Base-by-base conservation (phyloP, 2,888 invertebrate genomes). In the Ochlodes sylvanus region DNA sequence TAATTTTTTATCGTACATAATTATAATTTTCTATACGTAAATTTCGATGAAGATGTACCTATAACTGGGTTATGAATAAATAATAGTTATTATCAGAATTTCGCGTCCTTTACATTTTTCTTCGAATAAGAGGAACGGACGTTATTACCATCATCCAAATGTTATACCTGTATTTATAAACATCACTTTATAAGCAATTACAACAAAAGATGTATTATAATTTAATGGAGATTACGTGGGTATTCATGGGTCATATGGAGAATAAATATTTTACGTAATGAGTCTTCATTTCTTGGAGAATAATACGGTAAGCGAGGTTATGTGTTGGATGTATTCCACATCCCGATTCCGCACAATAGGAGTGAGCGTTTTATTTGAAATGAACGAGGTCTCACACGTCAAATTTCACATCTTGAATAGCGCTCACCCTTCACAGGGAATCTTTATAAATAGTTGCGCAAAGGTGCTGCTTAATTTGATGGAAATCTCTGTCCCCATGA, bases 391-490 rank as follows among this genome's bases (percentile, higher is more conserved):
- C 86, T 87, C 88, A 89, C 90, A 93, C 92, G 92, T 93, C 92
- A 90, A 92, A 93, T 93, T 93, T 90, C 91, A 91, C 91, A 87
- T 87, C 83, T 82, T 92, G 90, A 93, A 92, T 90, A 79, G 87
- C 69, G 69, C 62, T 73, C 82, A 85, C 85, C 87, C 81, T 71
- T 60, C 75, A 73, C 75, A 78, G 77, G 86, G 86, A 92, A 92
- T 93, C 92, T 92, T 92, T 92, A 90, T 89, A 92, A 93, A 92
- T 92, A 92, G 92, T 93, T 92, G 80, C 81, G 82, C 77, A 79
- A 88, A 87, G 87, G 86, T 80, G 86, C 77, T 85, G 92, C 82
- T 91, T 92, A 93, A 93, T 93, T 92, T 89, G 80, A 90, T 86
- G 92, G 91, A 93, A 92, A 90, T 88, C 87, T 73, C 78, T 79